A percentile compares a stretch with the other conserved stretches of the same genome.
phyloP scores from a whole-genome alignment of 64 coral and sea anemone genomes.

The Dendrophyllia cribrosa region DNA sequence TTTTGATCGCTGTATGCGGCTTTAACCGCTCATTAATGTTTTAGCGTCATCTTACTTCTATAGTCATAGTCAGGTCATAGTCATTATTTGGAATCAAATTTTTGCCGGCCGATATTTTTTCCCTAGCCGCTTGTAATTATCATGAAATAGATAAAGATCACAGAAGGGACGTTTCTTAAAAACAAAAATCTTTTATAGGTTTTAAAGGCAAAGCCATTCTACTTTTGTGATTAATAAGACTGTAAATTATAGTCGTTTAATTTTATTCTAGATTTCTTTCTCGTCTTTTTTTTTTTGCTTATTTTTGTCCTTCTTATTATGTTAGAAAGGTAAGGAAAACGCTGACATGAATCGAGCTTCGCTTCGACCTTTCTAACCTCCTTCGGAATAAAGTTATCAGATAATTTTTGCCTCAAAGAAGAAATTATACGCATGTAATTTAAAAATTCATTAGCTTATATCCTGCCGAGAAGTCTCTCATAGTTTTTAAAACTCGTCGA shows the following conservation, averaged over 20 bases:
- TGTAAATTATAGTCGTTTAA: not conserved
- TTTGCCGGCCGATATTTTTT: not conserved
- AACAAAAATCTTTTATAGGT: not conserved
- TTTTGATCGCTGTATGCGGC: slow-evolving; percentile 39
- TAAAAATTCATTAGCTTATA: not conserved
- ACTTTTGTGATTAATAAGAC: not conserved
- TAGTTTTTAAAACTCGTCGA: not conserved
- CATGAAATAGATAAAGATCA: not conserved
- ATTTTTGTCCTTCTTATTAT: not conserved
- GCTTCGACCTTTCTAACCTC: too few relatives aligned
- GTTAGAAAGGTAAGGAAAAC: not conserved
- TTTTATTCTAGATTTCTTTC: not conserved
- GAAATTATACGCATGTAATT: not conserved
- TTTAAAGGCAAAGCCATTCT: not conserved
- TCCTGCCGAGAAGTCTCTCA: not conserved
- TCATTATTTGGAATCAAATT: slow-evolving; percentile 6
- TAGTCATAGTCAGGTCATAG: not conserved
- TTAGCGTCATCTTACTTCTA: not conserved
- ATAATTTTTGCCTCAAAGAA: not conserved
- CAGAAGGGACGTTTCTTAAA: not conserved
- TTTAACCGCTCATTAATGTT: slow-evolving; percentile 53
- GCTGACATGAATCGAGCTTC: too few relatives aligned
- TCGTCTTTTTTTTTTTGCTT: too few relatives aligned
- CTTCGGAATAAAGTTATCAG: too few relatives aligned
- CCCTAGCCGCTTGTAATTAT: not conserved